Percentiles rank a stretch among this genome's conserved stretches.
Conservation (phyloP, 2,888 invertebrate genomes). For the Rhodophaea formosa region DNA sequence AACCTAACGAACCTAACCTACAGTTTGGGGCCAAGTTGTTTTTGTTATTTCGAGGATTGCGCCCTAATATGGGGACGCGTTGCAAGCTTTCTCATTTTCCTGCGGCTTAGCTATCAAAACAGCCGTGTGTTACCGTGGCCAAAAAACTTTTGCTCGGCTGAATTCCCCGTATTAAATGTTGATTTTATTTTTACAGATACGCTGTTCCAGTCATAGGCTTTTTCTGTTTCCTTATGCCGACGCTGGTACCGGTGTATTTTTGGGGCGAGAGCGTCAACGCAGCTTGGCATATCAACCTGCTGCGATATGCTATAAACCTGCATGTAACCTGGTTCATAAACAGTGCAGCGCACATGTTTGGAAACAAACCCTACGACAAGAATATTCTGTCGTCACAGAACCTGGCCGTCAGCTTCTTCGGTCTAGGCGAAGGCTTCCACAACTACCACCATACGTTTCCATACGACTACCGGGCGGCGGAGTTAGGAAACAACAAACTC, state of each 20-base stretch:
- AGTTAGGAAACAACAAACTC: slow-evolving; percentile 48
- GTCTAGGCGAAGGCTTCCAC: slow-evolving; percentile 55
- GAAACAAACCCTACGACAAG: slow-evolving; percentile 68
- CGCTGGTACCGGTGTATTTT: slow-evolving; percentile 77
- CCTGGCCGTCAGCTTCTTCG: slow-evolving; percentile 29
- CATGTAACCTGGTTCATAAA: slow-evolving; percentile 85
- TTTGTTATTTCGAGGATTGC: too few species aligned
- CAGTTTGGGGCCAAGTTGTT: too few species aligned
- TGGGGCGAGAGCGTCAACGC: slow-evolving; percentile 80
- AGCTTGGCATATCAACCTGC: slow-evolving; percentile 64
- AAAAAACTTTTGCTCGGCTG: too few species aligned
- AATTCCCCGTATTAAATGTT: too few species aligned
- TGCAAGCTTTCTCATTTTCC: too few species aligned
- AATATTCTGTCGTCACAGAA: slow-evolving; percentile 44
- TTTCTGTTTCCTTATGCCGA: slow-evolving; percentile 76
- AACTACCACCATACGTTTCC: slow-evolving; percentile 57
- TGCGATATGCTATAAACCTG: slow-evolving; percentile 80
- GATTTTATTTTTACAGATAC: slow-evolving; percentile 73
- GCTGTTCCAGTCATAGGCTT: slow-evolving; percentile 83
- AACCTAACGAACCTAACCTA: too few species aligned
- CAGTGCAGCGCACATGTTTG: slow-evolving; percentile 82
- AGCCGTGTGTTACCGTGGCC: too few species aligned
- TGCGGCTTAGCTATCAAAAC: too few species aligned
- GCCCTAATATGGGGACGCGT: too few species aligned
- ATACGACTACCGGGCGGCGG: slow-evolving; percentile 54